These are phyloP conservation scores for Mactra quadrangularis DNA, from an alignment of 1,140 invertebrate species.

Conservation along the genomic window DNA sequence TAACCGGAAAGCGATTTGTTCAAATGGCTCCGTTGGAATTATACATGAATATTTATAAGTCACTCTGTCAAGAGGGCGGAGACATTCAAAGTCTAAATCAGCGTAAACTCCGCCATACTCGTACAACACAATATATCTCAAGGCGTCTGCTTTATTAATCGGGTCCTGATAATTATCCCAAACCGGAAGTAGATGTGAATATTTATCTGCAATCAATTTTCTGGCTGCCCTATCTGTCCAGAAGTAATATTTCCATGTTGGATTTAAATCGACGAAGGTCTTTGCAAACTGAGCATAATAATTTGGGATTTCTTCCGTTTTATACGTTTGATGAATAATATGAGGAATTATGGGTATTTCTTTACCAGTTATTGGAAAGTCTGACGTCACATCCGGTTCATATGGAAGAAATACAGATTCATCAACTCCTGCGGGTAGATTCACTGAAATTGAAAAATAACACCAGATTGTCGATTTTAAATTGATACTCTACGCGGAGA, in stretches of 20 bases:
- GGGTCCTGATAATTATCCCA: slow-evolving; percentile 68
- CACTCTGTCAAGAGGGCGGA: slow-evolving; percentile 65
- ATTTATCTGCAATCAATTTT: slow-evolving; percentile 66
- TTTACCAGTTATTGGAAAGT: neutral
- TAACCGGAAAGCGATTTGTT: slow-evolving; percentile 69
- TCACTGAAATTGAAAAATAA: no score
- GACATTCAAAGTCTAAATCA: slow-evolving; percentile 74
- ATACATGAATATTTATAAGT: slow-evolving; percentile 70
- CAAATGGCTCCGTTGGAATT: slow-evolving; percentile 73
- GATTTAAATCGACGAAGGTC: slow-evolving; percentile 68
- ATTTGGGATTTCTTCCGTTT: slow-evolving; percentile 63
- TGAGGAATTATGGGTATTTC: slow-evolving; percentile 63
- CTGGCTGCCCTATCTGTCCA: slow-evolving; percentile 74
- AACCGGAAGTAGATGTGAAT: slow-evolving; percentile 65
- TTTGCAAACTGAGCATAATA: slow-evolving; percentile 65
- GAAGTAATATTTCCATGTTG: slow-evolving; percentile 76
- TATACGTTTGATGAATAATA: slow-evolving; percentile 78
- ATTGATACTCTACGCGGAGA: no score
- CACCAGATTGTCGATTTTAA: no score
- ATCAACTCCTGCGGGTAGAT: no score
- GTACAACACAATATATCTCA: slow-evolving; percentile 75
- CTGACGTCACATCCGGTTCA: neutral
- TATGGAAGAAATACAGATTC: neutral
- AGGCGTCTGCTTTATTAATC: slow-evolving; percentile 72
- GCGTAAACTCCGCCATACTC: slow-evolving; percentile 76